Evolutionary conservation across 2,888 invertebrate species (phyloP).

Genomic region (Macrostomum cliftonense): DNA sequence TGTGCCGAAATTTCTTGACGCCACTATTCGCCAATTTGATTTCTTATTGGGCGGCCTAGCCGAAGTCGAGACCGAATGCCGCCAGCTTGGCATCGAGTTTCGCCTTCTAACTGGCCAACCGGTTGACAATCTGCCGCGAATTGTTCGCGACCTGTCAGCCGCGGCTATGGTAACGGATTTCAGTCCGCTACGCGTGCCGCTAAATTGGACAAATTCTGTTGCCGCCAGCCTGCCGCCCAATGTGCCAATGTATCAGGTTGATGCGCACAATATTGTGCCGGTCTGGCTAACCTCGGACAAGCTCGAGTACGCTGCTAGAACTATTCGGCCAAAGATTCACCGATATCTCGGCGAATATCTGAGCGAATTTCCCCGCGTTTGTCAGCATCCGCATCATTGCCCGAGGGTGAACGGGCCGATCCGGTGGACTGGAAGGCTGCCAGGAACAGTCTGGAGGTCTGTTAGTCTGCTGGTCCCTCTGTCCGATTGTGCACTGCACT

Average conservation of each 20-base stretch:
- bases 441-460: conserved; percentile 44
- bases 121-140: conserved; percentile 48
- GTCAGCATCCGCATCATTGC: conserved; percentile 48
- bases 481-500: too few species aligned
- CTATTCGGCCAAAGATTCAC: conserved; percentile 65
- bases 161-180: conserved; percentile 69
- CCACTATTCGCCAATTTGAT: conserved; percentile 60
- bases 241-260: conserved; percentile 64
- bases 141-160: conserved; percentile 51
- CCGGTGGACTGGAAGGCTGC: conserved; percentile 52
- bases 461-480: not conserved
- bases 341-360: conserved; percentile 54
- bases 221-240: conserved; percentile 46
- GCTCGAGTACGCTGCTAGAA: conserved; percentile 66
- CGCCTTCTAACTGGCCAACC: conserved; percentile 55
- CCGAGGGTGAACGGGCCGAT: conserved; percentile 12
- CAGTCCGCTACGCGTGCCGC: conserved; percentile 53
- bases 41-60: conserved; percentile 59
- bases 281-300: conserved; percentile 70
- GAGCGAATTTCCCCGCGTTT: conserved; percentile 62
- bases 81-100: conserved; percentile 53
- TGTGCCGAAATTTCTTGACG: conserved; percentile 57
- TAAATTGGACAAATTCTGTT: conserved; percentile 53
- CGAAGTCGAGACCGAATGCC: conserved; percentile 56
- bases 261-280: conserved; percentile 74